Evolutionary conservation across 1,140 invertebrate genomes (phyloP), one percentile per base, ranked within the genome.

Genomic region (Helicoverpa armigera): DNA sequence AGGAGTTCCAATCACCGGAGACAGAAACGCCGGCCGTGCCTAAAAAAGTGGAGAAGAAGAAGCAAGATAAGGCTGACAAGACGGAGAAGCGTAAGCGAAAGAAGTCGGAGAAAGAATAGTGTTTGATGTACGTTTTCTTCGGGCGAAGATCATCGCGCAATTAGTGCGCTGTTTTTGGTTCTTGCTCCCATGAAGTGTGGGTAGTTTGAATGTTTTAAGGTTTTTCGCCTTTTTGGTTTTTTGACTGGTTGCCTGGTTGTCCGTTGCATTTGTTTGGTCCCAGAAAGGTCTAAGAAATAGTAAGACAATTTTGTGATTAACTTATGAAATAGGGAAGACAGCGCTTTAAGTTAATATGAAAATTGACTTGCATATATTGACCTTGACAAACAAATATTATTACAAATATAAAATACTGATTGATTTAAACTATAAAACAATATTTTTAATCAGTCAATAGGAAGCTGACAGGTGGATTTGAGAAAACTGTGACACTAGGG

Each of bases 21-120:
- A 67, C 54, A 2, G 60, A 63, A n/a, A 1, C 14, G 3, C n/a
- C 35, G 0, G 29, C 35, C 0, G 23, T 35, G 14, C 61, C 63
- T 1, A 90, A 86, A 79, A 88, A 89, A 63, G 82, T 18, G 51
- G 81, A 87, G 16, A 90, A 89, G 84, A 91, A 90, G 84, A 89
- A 90, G 73, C 73, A 31, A 31, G 79, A 85, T 56, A 92, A 92
- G 86, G 86, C 85, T 13, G 91, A 90, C 54, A 92, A 93, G 86
- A 87, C 84, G 12, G 91, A 90, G 58, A 92, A 91, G 86, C 88
- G 88, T 72, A 91, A 90, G 77, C 82, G 90, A 35, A 94, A 93
- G 87, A 93, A 94, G 88, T 88, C 89, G 0, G 93, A 94, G 83
- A 94, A 94, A 76, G 92, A 94, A 85, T 94, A 94, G 93, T 94